A percentile compares a stretch with the other conserved stretches of the same genome.
Evolutionary conservation across 2,888 invertebrate species (phyloP).

Genomic region (Ormyrus pomaceus): DNA sequence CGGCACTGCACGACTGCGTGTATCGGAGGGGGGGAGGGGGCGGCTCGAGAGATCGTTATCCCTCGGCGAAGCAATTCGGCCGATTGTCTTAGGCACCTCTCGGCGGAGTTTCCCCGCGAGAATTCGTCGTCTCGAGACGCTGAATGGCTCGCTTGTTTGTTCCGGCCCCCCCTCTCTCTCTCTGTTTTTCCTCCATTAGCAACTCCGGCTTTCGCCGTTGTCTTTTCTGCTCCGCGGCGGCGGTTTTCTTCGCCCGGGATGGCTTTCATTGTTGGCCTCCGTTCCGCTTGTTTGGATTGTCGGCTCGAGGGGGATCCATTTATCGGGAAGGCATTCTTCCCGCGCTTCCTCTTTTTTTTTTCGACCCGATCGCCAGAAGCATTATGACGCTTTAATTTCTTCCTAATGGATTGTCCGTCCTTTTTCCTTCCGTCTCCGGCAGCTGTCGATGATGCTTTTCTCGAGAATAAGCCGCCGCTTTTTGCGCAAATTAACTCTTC

Average conservation of each 20-base stretch:
- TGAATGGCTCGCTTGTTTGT: slow-evolving; percentile 33
- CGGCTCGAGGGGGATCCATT: slow-evolving; percentile 24
- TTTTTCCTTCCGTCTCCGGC: background rate
- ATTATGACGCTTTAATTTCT: slow-evolving; percentile 46
- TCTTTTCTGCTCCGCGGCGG: background rate
- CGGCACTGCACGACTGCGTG: background rate
- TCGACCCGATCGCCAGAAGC: slow-evolving; percentile 35
- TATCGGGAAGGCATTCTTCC: slow-evolving; percentile 39
- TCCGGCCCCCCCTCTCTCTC: slow-evolving; percentile 34
- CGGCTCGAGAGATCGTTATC: slow-evolving; percentile 8
- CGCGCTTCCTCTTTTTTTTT: background rate
- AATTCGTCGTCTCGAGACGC: background rate
- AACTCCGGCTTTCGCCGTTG: background rate
- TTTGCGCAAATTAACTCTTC: slow-evolving; percentile 24
- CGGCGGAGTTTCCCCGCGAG: slow-evolving; percentile 7
- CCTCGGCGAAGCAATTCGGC: slow-evolving; percentile 10
- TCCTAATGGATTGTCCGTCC: slow-evolving; percentile 35
- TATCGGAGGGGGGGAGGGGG: background rate
- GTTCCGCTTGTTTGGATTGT: slow-evolving; percentile 43
- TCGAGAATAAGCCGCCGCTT: background rate
- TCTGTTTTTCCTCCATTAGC: slow-evolving; percentile 48
- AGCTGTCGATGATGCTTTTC: slow-evolving; percentile 5
- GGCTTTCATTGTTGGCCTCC: slow-evolving; percentile 42
- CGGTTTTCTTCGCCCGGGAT: slow-evolving; percentile 32
- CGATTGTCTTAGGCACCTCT: slow-evolving; percentile 25